Percentiles rank a stretch among this genome's conserved stretches.
phyloP scores from a whole-genome alignment of 2,797 vertebrate genomes.

The Malurus splendens region DNA sequence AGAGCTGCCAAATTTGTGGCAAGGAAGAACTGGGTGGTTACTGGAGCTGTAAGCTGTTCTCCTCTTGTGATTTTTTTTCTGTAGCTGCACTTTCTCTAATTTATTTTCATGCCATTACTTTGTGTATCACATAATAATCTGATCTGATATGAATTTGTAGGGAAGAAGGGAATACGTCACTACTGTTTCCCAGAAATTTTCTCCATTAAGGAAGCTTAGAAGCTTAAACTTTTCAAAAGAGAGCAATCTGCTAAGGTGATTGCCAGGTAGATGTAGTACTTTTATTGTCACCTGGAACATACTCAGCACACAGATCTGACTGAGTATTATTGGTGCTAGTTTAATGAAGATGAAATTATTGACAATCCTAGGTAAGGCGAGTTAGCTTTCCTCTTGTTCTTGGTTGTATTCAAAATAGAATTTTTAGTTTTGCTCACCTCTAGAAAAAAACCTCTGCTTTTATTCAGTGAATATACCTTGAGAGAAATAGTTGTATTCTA shows the following conservation, averaged over 20 bases:
- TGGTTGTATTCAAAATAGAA: not conserved
- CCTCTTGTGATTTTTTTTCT: not conserved
- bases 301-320: not conserved
- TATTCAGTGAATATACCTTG: not conserved
- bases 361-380: not conserved
- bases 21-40: conserved; percentile 97
- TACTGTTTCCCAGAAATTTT: not conserved
- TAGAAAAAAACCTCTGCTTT: not conserved
- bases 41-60: conserved; percentile 87
- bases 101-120: not conserved
- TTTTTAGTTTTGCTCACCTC: not conserved
- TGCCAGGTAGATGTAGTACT: not conserved
- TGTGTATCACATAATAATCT: not conserved
- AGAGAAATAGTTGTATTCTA: not conserved
- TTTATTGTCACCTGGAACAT: not conserved
- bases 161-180: not conserved
- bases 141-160: not conserved
- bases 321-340: not conserved
- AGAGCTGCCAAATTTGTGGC: conserved; percentile 96
- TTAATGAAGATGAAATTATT: not conserved
- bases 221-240: not conserved
- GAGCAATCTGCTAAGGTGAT: not conserved
- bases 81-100: not conserved
- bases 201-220: not conserved
- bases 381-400: not conserved